Conservation (phyloP, 1,140 invertebrate genomes). For the Ceratoteleas bidentatus region DNA sequence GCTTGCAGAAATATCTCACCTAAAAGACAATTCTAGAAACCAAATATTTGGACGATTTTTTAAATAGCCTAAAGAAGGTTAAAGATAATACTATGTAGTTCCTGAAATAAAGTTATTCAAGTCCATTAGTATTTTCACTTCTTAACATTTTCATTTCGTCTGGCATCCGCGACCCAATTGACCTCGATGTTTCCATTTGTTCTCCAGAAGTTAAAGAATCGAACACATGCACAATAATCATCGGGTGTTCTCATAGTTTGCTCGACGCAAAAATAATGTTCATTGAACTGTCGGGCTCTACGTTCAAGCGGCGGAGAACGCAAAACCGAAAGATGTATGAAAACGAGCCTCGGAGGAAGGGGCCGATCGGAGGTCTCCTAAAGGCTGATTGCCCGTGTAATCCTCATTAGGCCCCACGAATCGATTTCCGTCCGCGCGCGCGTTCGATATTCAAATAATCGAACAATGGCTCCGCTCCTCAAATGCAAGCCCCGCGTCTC, state of each 20-base stretch:
- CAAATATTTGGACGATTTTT: too few relatives aligned
- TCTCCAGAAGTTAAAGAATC: conserved; percentile 19
- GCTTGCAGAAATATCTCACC: too few relatives aligned
- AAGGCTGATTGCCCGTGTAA: conserved; percentile 80
- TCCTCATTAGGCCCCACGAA: conserved; percentile 80
- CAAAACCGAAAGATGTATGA: conserved; percentile 56
- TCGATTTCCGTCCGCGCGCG: conserved; percentile 76
- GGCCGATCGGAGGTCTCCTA: conserved; percentile 66
- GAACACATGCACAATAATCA: conserved; percentile 31
- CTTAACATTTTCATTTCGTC: conserved; percentile 1
- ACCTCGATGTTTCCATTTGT: conserved; percentile 21
- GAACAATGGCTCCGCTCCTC: conserved; percentile 76
- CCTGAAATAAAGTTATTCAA: too few relatives aligned
- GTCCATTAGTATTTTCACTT: background rate
- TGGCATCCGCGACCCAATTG: conserved; percentile 12
- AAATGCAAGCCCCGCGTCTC: conserved; percentile 56
- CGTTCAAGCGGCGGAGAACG: conserved; percentile 11
- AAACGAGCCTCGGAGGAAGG: conserved; percentile 30
- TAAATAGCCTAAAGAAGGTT: too few relatives aligned
- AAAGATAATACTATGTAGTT: too few relatives aligned
- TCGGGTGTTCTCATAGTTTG: conserved; percentile 42
- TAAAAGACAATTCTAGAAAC: background rate
- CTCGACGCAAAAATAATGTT: conserved; percentile 42
- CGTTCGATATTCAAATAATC: conserved; percentile 80
- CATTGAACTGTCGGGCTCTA: conserved; percentile 39